Percentiles rank a stretch among this genome's conserved stretches.
These are phyloP conservation scores for Heliconius cydno DNA, from an alignment of 2,888 invertebrate species.

Conservation along the genomic window DNA sequence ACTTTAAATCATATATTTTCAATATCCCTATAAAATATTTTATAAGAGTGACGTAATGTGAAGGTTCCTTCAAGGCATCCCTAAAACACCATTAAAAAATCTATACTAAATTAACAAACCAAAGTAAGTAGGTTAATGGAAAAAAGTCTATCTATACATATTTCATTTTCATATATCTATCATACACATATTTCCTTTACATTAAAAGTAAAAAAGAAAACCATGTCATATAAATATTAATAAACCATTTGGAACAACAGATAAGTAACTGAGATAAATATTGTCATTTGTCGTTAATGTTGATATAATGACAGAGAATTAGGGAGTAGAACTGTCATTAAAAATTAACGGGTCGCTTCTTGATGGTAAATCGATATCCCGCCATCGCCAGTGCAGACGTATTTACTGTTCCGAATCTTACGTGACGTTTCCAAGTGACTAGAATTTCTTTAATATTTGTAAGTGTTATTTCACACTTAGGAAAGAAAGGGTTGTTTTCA, in stretches of 20 bases:
- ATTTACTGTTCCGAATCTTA: slow-evolving; percentile 35
- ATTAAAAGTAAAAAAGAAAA: not conserved
- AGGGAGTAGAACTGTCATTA: slow-evolving; percentile 68
- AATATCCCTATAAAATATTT: not conserved
- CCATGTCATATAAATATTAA: slow-evolving; percentile 11
- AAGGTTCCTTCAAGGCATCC: not conserved
- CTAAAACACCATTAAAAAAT: not conserved
- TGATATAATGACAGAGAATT: slow-evolving; percentile 70
- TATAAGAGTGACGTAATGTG: no score
- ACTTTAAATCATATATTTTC: not conserved
- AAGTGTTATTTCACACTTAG: not conserved
- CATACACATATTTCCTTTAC: not conserved
- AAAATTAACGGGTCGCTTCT: slow-evolving; percentile 71
- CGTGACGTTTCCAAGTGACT: slow-evolving; percentile 25
- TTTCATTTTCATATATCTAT: no score
- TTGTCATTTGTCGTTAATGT: slow-evolving; percentile 56
- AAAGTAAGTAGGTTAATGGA: not conserved
- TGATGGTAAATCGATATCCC: slow-evolving; percentile 76
- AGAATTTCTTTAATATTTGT: not conserved
- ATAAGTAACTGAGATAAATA: slow-evolving; percentile 56
- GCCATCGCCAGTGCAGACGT: slow-evolving; percentile 40
- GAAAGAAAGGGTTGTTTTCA: no score
- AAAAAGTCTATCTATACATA: not conserved
- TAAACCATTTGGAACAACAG: slow-evolving; percentile 51
- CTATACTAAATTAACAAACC: not conserved